Evolutionary conservation across 2,113 vertebrate species (phyloP).

Genomic region (Struthio camelus): DNA sequence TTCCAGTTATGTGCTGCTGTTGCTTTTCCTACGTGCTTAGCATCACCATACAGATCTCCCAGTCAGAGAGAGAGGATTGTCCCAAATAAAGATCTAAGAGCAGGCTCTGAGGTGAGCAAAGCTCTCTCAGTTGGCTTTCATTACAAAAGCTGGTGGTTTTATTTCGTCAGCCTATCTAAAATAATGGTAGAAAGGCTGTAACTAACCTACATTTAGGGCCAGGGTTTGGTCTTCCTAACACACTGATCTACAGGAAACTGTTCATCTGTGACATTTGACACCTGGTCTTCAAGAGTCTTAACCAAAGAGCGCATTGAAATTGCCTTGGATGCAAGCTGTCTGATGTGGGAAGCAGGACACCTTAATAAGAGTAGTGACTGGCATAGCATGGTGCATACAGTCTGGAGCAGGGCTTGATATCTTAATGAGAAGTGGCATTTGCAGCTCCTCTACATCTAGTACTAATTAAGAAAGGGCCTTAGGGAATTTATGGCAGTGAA

Average conservation of each 20-base stretch:
- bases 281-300: not conserved
- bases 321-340: not conserved
- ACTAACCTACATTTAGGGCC: not conserved
- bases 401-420: rapidly evolving
- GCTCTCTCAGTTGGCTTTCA: not conserved
- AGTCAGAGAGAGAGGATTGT: rapidly evolving
- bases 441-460: not conserved
- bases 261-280: too few relatives aligned
- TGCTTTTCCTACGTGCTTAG: not conserved
- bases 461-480: too few relatives aligned
- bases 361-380: not conserved
- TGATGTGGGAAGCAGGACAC: not conserved
- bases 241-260: too few relatives aligned
- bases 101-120: not conserved
- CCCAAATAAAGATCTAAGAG: not conserved
- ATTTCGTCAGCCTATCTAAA: not conserved
- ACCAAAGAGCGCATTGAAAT: not conserved
- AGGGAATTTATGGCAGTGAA: not conserved
- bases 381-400: rapidly evolving
- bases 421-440: not conserved
- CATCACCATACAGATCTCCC: not conserved
- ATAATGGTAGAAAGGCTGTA: not conserved
- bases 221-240: not conserved
- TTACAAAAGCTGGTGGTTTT: not conserved
- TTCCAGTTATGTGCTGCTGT: rapidly evolving